Conservation (phyloP, 2,113 vertebrate species). For the Sinocyclocheilus anophthalmus region DNA sequence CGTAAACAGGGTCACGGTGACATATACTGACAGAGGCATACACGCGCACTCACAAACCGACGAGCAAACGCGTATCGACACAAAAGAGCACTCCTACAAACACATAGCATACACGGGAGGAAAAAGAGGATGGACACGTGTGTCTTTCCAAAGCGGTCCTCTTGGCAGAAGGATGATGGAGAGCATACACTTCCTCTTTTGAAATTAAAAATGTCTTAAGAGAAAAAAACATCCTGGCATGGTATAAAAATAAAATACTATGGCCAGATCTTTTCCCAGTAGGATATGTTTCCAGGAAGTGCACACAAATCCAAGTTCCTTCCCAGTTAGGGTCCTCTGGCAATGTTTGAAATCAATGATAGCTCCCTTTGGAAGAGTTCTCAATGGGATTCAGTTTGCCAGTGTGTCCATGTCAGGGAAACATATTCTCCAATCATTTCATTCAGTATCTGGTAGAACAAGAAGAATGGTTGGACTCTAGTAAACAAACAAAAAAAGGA, state of each 20-base stretch:
- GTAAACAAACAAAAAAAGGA: conserved; percentile 11
- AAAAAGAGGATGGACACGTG: conserved; percentile 67
- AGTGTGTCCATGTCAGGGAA: conserved; percentile 37
- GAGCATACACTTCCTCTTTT: conserved; percentile 47
- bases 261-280: conserved; percentile 54
- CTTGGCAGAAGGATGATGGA: conserved; percentile 59
- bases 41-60: conserved; percentile 47
- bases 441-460: conserved; percentile 51
- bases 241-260: conserved; percentile 70
- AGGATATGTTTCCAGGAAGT: conserved; percentile 54
- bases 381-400: conserved; percentile 54
- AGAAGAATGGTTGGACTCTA: conserved; percentile 45
- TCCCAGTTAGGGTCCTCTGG: conserved; percentile 48
- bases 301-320: conserved; percentile 62
- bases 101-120: conserved; percentile 69
- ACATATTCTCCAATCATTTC: conserved; percentile 50
- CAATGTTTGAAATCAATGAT: conserved; percentile 39
- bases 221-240: conserved; percentile 52
- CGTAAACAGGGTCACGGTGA: conserved; percentile 71
- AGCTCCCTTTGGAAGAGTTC: conserved; percentile 57
- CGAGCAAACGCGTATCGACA: conserved; percentile 60
- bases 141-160: conserved; percentile 63
- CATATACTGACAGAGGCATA: conserved; percentile 58
- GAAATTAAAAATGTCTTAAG: conserved; percentile 51
- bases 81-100: conserved; percentile 71